These are phyloP conservation scores for Columba livia DNA, from an alignment of 2,113 vertebrate species.

Conservation along the genomic window DNA sequence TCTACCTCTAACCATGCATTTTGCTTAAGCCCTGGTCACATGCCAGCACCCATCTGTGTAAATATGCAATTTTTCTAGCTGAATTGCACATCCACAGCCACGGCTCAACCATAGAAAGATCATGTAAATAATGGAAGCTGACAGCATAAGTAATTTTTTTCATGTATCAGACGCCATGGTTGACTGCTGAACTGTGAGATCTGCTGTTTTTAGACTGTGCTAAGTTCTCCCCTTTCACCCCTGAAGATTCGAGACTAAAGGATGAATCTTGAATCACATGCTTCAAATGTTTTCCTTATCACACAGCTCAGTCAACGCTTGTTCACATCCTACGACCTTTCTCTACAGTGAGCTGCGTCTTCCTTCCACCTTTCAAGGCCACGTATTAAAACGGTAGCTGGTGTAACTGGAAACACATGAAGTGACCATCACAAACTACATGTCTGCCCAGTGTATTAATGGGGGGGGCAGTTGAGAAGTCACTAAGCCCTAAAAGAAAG, in stretches of 20 bases:
- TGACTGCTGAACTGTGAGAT: conserved; percentile 73
- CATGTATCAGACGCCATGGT: conserved; percentile 65
- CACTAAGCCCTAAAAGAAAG: not conserved
- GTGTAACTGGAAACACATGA: not conserved
- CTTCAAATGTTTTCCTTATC: conserved; percentile 54
- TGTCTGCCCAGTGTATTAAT: not conserved
- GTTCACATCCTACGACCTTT: conserved; percentile 8
- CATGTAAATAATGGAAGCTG: conserved; percentile 76
- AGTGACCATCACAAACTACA: not conserved
- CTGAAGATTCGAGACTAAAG: conserved; percentile 47
- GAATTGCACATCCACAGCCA: conserved; percentile 67
- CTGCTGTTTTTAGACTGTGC: conserved; percentile 66
- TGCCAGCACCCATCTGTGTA: conserved; percentile 72
- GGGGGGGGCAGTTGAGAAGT: not conserved
- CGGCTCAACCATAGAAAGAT: conserved; percentile 61
- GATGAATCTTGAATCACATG: conserved; percentile 40
- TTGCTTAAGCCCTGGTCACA: conserved; percentile 46
- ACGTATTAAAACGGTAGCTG: not conserved
- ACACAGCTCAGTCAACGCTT: conserved; percentile 42
- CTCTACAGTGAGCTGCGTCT: not conserved
- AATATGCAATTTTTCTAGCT: conserved; percentile 70
- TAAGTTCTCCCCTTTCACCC: conserved; percentile 63
- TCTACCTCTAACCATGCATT: not conserved
- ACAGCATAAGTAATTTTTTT: conserved; percentile 77
- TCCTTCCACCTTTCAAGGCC: not conserved